Conservation (phyloP, 2,797 vertebrate species). For the Nyctibius grandis region DNA sequence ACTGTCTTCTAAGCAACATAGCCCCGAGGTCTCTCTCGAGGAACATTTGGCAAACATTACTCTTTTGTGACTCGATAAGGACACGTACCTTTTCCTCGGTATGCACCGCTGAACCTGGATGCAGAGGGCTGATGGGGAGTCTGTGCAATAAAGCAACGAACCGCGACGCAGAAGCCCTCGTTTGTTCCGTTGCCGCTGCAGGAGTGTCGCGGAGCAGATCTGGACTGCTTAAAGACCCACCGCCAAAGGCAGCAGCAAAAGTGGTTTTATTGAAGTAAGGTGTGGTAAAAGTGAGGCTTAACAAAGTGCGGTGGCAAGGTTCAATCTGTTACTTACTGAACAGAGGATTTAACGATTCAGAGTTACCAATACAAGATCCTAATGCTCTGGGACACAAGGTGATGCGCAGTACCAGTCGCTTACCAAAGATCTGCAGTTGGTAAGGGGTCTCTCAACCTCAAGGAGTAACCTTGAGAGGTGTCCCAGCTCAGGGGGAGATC, state of each 20-base stretch:
- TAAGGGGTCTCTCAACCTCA: neutral
- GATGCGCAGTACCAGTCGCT: rapidly evolving
- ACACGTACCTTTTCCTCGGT: neutral
- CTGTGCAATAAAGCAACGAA: neutral
- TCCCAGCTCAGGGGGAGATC: neutral
- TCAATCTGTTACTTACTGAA: neutral
- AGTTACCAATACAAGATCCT: neutral
- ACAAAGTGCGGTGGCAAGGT: neutral
- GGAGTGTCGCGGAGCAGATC: neutral
- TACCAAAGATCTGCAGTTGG: neutral
- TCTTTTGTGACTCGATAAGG: neutral
- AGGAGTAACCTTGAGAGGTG: neutral
- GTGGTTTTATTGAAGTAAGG: neutral
- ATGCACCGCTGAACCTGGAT: rapidly evolving
- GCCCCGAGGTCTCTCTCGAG: neutral
- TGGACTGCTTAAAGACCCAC: neutral
- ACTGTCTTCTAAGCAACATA: neutral
- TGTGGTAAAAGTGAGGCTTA: neutral
- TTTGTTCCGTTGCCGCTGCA: neutral
- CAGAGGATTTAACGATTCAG: neutral
- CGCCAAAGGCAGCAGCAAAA: neutral
- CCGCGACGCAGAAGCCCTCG: neutral
- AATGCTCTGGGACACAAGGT: neutral
- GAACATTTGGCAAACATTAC: neutral
- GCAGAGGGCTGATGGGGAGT: neutral